Conservation (phyloP, 2,113 vertebrate species). For the Equus quagga region DNA sequence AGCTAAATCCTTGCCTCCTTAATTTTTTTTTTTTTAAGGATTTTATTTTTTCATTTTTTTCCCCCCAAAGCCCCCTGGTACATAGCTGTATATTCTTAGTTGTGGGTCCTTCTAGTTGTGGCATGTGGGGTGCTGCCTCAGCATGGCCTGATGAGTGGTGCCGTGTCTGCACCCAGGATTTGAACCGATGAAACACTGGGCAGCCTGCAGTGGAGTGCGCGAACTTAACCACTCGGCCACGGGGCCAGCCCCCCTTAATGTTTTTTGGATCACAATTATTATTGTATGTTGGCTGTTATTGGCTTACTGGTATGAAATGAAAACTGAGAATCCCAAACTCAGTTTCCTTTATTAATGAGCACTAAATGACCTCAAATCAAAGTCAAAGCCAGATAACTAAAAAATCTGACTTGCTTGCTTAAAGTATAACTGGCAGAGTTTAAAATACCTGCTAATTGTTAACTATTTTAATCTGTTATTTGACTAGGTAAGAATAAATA, state of each 20-base stretch:
- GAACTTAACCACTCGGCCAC: no score
- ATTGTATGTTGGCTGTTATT: background rate
- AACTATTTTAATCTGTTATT: slow-evolving; percentile 30
- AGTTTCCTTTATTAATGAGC: slow-evolving; percentile 44
- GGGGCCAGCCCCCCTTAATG: background rate
- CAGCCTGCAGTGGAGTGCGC: no score
- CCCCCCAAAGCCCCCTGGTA: no score
- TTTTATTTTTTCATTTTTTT: no score
- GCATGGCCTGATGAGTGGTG: no score
- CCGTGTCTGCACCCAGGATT: no score
- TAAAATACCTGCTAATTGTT: background rate
- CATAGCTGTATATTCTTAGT: no score
- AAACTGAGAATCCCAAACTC: slow-evolving; percentile 56
- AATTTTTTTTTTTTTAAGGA: background rate
- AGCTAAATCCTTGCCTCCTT: slow-evolving; percentile 30
- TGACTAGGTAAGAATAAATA: background rate
- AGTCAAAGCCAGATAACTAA: background rate
- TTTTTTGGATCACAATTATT: slow-evolving; percentile 53
- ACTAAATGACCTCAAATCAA: slow-evolving; percentile 38
- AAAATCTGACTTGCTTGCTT: background rate
- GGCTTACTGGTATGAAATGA: slow-evolving; percentile 25
- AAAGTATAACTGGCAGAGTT: background rate
- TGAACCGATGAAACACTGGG: no score
- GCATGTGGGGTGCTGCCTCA: no score
- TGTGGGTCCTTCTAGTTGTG: no score